Conservation (phyloP, 2,797 vertebrate species). For the Salmo trutta region DNA sequence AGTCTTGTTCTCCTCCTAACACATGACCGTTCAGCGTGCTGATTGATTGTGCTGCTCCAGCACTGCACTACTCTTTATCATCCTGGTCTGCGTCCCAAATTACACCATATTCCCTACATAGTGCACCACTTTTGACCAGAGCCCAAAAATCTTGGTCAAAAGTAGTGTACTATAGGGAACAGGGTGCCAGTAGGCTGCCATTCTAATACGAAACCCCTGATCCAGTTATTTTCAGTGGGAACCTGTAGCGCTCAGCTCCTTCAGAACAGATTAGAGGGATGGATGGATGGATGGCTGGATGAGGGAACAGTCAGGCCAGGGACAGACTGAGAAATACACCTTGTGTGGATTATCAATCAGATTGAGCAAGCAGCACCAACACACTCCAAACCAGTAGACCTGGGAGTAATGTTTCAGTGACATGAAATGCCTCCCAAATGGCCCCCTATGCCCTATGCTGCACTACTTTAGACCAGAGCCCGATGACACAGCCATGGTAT, state of each 20-base stretch:
- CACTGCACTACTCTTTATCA: not conserved
- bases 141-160: too few relatives aligned
- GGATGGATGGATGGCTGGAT: too few relatives aligned
- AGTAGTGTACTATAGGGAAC: too few relatives aligned
- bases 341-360: slow-evolving; percentile 60
- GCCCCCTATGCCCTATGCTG: not conserved
- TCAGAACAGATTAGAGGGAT: not conserved
- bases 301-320: slow-evolving; percentile 45
- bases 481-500: not conserved
- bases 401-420: too few relatives aligned
- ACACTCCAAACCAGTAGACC: not conserved
- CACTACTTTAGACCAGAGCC: not conserved
- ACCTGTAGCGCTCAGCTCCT: too few relatives aligned
- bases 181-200: too few relatives aligned
- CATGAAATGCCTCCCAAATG: not conserved
- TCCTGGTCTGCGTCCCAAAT: slow-evolving; percentile 1
- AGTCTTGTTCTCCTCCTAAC: slow-evolving; percentile 28
- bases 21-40: slow-evolving; percentile 49
- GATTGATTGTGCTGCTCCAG: slow-evolving; percentile 46
- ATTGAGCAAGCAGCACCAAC: slow-evolving; percentile 15
- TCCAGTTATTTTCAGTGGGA: too few relatives aligned
- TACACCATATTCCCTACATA: not conserved
- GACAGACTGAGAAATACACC: slow-evolving; percentile 40
- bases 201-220: too few relatives aligned
- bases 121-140: not conserved